Base-by-base conservation (phyloP, 2,797 vertebrate species). In the Dromococcyx pavoninus region DNA sequence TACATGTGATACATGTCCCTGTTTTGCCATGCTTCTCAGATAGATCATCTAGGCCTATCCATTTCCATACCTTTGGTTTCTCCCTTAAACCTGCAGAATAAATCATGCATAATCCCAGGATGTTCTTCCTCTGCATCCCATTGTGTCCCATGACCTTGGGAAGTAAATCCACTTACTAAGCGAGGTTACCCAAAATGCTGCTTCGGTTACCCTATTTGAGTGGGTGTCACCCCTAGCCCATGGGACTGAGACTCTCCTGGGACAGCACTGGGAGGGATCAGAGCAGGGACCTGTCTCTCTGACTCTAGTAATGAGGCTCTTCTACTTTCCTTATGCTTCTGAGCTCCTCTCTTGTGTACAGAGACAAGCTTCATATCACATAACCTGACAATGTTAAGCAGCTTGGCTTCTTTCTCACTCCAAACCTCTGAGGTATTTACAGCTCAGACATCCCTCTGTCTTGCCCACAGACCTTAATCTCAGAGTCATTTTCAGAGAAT, bases 31-130 rank as follows among this genome's bases (percentile, higher is more conserved):
- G 10, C 9, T 86, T 7, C 24, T 67, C 50, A 33, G 22, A 41
- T 25, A 33, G 22, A 41, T 25, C 61, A 39, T 0, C 0, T 27
- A n/a, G 9, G 11, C 22, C 6, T 28, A 5, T 33, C 30, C 6
- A 32, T 57, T 88, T 27, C n/a, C 17, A 18, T 23, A 11, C 4
- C 5, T 56, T 58, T 71, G 4, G 14, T n/a, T 9, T 5, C 11
- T n/a, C 9, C 24, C 28, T 5, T 21, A 67, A 62, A 39, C 3
- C 2, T 16, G 3, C 22, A 8, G 1, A 37, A 8, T 14, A 39
- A 32, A 1, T 24, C 22, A 30, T 30, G 8, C 3, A 17, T 14
- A 54, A 7, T 15, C 18, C 33, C 4, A 2, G 48, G 39, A 30
- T 46, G 8, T 5, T 69, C 19, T 27, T 54, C 28, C 22, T 14